phyloP scores from a whole-genome alignment of 2,797 vertebrate genomes.

The Selene dorsalis region DNA sequence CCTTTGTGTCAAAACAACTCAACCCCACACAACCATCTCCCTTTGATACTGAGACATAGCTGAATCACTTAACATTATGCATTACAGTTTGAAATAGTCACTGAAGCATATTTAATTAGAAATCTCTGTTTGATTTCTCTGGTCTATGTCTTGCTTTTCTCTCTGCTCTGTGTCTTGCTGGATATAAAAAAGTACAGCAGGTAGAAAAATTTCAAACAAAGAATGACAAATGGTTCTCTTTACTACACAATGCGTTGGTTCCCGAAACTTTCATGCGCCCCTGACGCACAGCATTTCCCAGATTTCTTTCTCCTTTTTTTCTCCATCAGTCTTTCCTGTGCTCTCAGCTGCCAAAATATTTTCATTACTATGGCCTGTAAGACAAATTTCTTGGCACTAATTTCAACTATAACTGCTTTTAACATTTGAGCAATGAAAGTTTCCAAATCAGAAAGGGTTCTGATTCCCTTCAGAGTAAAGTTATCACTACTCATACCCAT shows the following conservation, averaged over 20 bases:
- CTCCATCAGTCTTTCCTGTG: background rate
- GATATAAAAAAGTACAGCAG: background rate
- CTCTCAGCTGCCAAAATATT: conserved; percentile 8
- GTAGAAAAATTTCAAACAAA: background rate
- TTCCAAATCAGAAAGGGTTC: too few species aligned
- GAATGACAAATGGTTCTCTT: background rate
- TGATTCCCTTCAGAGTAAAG: too few species aligned
- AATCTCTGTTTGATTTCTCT: conserved; percentile 1
- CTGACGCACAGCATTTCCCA: conserved; percentile 7
- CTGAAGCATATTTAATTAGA: conserved; percentile 13
- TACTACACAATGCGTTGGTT: background rate
- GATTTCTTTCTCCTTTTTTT: background rate
- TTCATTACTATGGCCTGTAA: background rate
- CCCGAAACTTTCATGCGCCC: background rate
- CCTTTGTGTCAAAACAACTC: conserved; percentile 16
- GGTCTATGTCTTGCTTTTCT: background rate
- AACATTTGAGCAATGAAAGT: background rate
- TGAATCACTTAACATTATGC: conserved; percentile 15
- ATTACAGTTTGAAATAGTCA: background rate
- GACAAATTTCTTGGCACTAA: background rate
- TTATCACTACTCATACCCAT: too few species aligned
- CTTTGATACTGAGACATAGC: too few species aligned
- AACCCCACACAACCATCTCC: background rate
- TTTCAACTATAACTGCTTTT: background rate
- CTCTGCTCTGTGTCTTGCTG: background rate